Conservation (phyloP, 2,113 vertebrate genomes). For the Galemys pyrenaicus region DNA sequence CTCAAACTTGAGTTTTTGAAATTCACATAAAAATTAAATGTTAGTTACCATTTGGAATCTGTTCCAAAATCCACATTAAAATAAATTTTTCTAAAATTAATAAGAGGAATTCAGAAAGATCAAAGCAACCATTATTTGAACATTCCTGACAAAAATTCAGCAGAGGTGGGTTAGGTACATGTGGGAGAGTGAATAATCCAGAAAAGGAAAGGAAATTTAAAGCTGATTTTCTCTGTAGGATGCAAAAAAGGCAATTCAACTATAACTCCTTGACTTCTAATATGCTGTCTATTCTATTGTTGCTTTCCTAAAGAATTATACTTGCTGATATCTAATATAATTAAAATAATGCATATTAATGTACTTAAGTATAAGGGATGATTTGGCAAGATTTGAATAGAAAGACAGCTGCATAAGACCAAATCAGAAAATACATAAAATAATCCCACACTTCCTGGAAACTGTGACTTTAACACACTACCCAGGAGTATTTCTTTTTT, state of each 20-base stretch:
- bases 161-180: not conserved
- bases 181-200: not conserved
- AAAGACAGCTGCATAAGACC: conserved; percentile 7
- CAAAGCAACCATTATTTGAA: not conserved
- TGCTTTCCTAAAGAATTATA: conserved; percentile 35
- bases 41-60: not conserved
- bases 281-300: not conserved
- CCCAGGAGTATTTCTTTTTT: not conserved
- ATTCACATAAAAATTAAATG: not conserved
- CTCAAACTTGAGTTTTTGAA: not conserved
- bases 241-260: not conserved
- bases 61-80: not conserved
- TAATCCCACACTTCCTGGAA: not conserved
- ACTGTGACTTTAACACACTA: no score
- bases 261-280: not conserved
- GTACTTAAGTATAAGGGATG: not conserved
- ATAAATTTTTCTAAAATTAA: conserved; percentile 30
- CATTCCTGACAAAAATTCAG: not conserved
- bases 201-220: not conserved
- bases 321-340: not conserved
- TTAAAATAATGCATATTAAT: conserved; percentile 13
- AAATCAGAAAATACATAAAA: conserved; percentile 3
- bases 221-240: not conserved
- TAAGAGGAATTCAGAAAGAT: not conserved
- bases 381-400: conserved; percentile 26